A percentile compares a stretch with the other conserved stretches of the same genome.
These are phyloP conservation scores for Sarcoramphus papa DNA, from an alignment of 2,797 vertebrate species.

Conservation along the genomic window DNA sequence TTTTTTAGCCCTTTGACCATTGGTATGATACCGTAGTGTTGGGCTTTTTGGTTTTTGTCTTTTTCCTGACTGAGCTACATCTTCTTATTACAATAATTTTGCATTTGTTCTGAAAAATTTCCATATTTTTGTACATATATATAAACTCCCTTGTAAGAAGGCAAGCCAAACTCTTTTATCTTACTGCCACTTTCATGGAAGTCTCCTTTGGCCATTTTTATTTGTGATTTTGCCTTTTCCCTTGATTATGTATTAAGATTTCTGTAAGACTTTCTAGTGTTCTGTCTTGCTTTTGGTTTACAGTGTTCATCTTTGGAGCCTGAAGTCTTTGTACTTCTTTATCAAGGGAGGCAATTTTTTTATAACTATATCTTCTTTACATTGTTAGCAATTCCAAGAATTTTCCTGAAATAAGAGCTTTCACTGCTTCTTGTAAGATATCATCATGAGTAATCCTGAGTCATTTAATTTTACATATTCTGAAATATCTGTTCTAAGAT, in stretches of 20 bases:
- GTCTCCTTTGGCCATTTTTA: conserved; percentile 12
- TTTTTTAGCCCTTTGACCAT: background rate
- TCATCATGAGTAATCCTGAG: conserved; percentile 44
- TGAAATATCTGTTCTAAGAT: conserved; percentile 39
- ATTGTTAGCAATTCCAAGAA: background rate
- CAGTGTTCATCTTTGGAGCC: background rate
- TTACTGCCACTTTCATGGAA: conserved; percentile 2
- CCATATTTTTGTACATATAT: background rate
- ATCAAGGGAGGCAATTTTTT: background rate
- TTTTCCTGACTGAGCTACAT: background rate
- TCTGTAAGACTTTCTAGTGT: background rate
- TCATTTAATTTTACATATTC: conserved; percentile 46
- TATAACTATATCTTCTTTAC: background rate
- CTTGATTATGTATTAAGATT: background rate
- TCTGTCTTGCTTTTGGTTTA: background rate
- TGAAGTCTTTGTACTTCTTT: background rate
- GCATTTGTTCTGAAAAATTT: background rate
- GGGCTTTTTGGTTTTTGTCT: background rate
- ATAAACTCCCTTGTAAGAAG: background rate
- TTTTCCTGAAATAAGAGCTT: background rate
- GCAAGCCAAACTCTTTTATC: background rate
- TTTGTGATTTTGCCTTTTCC: conserved; percentile 18
- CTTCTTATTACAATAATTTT: background rate
- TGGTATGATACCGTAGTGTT: background rate
- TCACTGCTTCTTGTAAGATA: background rate